Evolutionary conservation across 2,113 vertebrate species (phyloP).

Genomic region (Ranitomeya variabilis): DNA sequence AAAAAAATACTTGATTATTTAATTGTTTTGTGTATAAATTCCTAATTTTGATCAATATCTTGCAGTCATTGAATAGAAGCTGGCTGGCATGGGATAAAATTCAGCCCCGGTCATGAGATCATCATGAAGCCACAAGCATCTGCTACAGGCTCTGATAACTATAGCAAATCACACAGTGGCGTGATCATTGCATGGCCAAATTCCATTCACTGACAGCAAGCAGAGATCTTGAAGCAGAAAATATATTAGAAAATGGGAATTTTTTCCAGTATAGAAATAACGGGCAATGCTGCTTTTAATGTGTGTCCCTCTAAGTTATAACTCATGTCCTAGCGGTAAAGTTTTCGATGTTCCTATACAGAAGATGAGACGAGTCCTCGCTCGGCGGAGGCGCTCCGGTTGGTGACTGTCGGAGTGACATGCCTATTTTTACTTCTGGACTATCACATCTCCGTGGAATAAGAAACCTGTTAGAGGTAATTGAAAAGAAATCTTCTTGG

Average conservation of each 20-base stretch:
- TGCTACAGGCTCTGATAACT: background rate
- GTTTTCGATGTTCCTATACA: background rate
- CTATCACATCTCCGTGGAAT: slow-evolving; percentile 16
- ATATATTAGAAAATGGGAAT: background rate
- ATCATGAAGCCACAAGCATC: background rate
- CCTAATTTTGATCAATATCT: background rate
- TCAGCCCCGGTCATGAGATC: background rate
- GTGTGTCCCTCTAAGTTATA: background rate
- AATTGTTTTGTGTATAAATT: background rate
- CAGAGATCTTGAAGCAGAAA: background rate
- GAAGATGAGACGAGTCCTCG: background rate
- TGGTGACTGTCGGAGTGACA: slow-evolving; percentile 23
- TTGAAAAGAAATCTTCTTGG: slow-evolving; percentile 34
- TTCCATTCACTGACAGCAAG: background rate
- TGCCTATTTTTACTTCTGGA: slow-evolving; percentile 20
- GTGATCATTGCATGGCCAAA: background rate
- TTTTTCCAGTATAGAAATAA: too few relatives aligned
- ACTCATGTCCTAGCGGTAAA: background rate
- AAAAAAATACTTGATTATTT: too few relatives aligned
- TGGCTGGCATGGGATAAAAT: background rate
- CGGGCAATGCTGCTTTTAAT: too few relatives aligned
- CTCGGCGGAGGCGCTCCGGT: background rate
- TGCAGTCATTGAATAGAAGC: background rate
- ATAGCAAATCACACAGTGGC: background rate
- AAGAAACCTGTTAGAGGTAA: slow-evolving; percentile 42